phyloP scores from a whole-genome alignment of 2,888 invertebrate species.

The Sphaerophoria taeniata region DNA sequence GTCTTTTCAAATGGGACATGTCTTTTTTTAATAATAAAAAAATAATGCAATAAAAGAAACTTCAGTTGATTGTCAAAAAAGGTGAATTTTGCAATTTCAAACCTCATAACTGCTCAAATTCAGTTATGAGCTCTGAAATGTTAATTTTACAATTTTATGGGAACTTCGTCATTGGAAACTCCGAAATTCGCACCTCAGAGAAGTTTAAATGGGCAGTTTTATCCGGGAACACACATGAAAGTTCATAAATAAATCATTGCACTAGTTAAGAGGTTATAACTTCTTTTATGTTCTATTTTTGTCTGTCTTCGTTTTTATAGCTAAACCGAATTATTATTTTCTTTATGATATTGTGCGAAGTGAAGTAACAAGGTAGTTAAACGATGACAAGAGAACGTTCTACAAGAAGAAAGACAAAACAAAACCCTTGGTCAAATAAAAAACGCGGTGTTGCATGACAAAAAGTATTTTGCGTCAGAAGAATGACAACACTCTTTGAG shows the following conservation, averaged over 20 bases:
- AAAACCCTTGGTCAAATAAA: conserved; percentile 13
- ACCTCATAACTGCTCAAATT: neutral
- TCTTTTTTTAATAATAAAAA: too few relatives aligned
- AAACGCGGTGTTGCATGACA: conserved; percentile 12
- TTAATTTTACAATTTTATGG: neutral
- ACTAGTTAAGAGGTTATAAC: conserved; percentile 13
- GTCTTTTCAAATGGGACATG: too few relatives aligned
- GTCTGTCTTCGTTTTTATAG: neutral
- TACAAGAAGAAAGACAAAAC: neutral
- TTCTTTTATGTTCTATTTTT: neutral
- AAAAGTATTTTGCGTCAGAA: neutral
- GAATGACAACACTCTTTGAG: conserved; percentile 11
- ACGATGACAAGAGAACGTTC: neutral
- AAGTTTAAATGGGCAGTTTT: neutral
- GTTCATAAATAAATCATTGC: conserved; percentile 3
- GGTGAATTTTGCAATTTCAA: neutral
- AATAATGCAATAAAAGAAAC: neutral
- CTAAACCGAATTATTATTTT: neutral
- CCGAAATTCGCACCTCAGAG: conserved; percentile 18
- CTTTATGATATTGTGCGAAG: neutral
- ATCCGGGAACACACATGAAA: neutral
- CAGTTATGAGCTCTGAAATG: neutral
- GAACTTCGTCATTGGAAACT: conserved; percentile 8
- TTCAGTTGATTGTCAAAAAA: neutral
- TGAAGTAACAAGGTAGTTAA: conserved; percentile 30